phyloP scores from a whole-genome alignment of 2,797 vertebrate species.

The Eulemur rubriventer region DNA sequence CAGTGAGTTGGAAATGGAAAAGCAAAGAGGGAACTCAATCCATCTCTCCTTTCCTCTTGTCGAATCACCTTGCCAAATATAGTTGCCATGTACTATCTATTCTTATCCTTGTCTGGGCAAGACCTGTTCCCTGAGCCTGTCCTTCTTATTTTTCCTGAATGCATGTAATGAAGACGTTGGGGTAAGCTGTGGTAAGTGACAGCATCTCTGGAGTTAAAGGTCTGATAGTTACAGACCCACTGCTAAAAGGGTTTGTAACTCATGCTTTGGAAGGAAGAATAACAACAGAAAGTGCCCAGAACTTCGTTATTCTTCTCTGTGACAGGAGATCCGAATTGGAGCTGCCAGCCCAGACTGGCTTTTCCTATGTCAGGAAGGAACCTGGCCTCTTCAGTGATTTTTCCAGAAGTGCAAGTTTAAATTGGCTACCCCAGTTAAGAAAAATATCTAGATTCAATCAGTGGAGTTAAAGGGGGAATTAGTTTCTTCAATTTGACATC shows the following conservation, averaged over 20 bases:
- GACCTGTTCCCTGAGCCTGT: neutral
- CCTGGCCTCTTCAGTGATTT: neutral
- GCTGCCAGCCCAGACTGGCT: slow-evolving; percentile 18
- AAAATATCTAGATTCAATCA: neutral
- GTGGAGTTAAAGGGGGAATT: neutral
- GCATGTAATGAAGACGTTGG: neutral
- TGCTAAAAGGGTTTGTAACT: slow-evolving; percentile 34
- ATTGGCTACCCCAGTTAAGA: neutral
- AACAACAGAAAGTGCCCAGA: slow-evolving; percentile 28
- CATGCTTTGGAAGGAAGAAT: neutral
- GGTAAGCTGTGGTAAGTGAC: slow-evolving; percentile 29
- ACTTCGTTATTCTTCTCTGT: neutral
- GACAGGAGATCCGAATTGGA: slow-evolving; percentile 40
- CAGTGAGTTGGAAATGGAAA: slow-evolving; percentile 56
- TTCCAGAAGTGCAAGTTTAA: neutral
- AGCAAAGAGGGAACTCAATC: slow-evolving; percentile 46
- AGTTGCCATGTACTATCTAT: slow-evolving; percentile 38
- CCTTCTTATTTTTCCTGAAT: neutral
- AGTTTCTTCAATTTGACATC: neutral
- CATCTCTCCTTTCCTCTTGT: slow-evolving; percentile 33
- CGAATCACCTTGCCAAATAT: slow-evolving; percentile 66
- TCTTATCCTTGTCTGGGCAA: slow-evolving; percentile 51
- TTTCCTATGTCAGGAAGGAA: neutral
- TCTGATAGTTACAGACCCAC: slow-evolving; percentile 42
- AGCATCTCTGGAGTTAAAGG: neutral